phyloP scores from a whole-genome alignment of 2,797 vertebrate genomes.

The Coranthus polyacanthus region DNA sequence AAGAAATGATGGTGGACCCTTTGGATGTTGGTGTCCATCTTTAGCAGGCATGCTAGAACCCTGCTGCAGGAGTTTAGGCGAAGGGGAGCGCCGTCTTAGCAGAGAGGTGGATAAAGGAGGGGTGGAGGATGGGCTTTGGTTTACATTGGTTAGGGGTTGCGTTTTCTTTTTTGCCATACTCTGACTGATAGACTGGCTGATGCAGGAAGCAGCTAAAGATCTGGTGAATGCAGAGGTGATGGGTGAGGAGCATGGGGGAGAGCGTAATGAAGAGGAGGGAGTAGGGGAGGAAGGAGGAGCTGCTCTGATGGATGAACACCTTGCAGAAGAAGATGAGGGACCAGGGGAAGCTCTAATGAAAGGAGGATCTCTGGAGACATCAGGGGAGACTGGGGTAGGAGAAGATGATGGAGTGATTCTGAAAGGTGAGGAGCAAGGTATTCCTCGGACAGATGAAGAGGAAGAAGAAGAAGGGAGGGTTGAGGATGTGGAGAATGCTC shows the following conservation, averaged over 20 bases:
- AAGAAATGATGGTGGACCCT: slow-evolving; percentile 45
- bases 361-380: not conserved
- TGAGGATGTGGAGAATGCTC: slow-evolving; percentile 28
- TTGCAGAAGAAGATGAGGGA: slow-evolving; percentile 38
- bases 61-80: slow-evolving; percentile 62
- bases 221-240: slow-evolving; percentile 80
- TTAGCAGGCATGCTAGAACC: slow-evolving; percentile 18
- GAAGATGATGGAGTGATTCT: slow-evolving; percentile 32
- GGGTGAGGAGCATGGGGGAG: slow-evolving; percentile 46
- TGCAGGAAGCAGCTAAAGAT: slow-evolving; percentile 89
- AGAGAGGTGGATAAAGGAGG: slow-evolving; percentile 49
- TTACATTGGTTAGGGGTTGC: slow-evolving; percentile 8
- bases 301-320: slow-evolving; percentile 36
- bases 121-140: slow-evolving; percentile 23
- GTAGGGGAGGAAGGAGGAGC: slow-evolving; percentile 43
- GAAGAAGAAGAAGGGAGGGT: not conserved
- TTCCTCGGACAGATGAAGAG: slow-evolving; percentile 20
- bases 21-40: slow-evolving; percentile 50
- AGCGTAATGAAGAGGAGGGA: slow-evolving; percentile 14
- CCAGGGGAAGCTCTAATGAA: slow-evolving; percentile 6
- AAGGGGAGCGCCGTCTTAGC: slow-evolving; percentile 66
- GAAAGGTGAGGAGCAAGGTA: slow-evolving; percentile 46
- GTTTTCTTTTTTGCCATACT: slow-evolving; percentile 82
- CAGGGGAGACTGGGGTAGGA: slow-evolving; percentile 17
- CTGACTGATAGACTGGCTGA: slow-evolving; percentile 90